Evolutionary conservation across 30 jellyfish, hydroid and myxozoan species (phyloP), one percentile per base, ranked within the genome.

Genomic region (Clytia hemisphaerica): DNA sequence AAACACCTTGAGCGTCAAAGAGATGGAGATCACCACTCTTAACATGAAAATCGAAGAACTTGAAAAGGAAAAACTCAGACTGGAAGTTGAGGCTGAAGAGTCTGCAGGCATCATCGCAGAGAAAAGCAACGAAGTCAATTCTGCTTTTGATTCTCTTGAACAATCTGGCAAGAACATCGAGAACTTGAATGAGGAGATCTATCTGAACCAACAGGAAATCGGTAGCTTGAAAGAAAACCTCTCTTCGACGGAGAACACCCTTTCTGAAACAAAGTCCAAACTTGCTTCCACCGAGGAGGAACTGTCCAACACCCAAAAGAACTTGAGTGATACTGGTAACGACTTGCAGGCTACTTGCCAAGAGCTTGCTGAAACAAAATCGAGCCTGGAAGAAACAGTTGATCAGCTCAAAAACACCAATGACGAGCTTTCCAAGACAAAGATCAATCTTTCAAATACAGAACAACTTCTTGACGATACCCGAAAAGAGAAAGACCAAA

Each of bases 71-170:
- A 31, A 14, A 24, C 10, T 14, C 31, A n/a, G 21, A 22, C 24
- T 51, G 28, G 66, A 51, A 22, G 30, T 51, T n/a, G 18, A 22
- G 0, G 66, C 66, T 22, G 66, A 51, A 31, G 66, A 51, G 30
- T 14, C 14, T n/a, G 24, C 31, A 22, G 14, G 21, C 15, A 51
- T 51, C 66, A 51, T 51, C 0, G 66, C 66, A 51, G 66, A 51
- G 28, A 51, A 22, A 24, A 22, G 30, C 30, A 16, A 51, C 31
- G 66, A 51, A 24, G 66, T 51, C 30, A 16, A 51, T 24, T 16
- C 66, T 14, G 66, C 30, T 14, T 14, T 14, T 24, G 66, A 51
- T 12, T 51, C 66, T 16, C 10, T 0, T 0, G 0, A 0, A 24
- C 30, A 14, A 24, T 16, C 31, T 51, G 10, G 15, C 15, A 51